A percentile compares a stretch with the other conserved stretches of the same genome.
These are phyloP conservation scores for Hucho hucho DNA, from an alignment of 2,113 vertebrate species.

Conservation along the genomic window DNA sequence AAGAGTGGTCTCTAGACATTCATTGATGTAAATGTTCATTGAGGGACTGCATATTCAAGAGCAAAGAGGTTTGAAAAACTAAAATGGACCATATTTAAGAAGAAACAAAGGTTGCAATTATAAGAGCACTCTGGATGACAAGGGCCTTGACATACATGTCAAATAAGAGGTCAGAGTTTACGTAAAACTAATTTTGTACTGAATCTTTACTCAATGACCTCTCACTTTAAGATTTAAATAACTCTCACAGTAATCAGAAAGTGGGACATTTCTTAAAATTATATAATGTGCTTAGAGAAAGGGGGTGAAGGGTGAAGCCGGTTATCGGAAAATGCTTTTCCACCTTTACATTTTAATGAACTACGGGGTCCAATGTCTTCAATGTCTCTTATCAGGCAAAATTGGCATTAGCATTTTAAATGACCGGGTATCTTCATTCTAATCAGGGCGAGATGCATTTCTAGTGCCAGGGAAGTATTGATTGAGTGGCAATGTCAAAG, in stretches of 20 bases:
- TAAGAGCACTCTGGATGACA: background rate
- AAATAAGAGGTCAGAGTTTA: conserved; percentile 44
- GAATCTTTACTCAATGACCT: conserved; percentile 48
- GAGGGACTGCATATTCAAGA: conserved; percentile 26
- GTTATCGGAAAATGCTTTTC: conserved; percentile 74
- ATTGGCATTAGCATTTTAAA: conserved; percentile 76
- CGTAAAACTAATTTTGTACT: background rate
- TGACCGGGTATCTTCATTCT: conserved; percentile 72
- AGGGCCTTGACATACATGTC: conserved; percentile 27
- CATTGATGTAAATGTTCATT: conserved; percentile 22
- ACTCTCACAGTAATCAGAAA: conserved; percentile 49
- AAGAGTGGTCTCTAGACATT: background rate
- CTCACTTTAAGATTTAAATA: conserved; percentile 41
- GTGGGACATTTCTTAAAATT: conserved; percentile 60
- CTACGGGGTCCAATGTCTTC: conserved; percentile 41
- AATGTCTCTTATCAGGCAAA: conserved; percentile 73
- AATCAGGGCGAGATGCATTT: conserved; percentile 65
- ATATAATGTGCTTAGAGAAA: conserved; percentile 59
- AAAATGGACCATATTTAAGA: background rate
- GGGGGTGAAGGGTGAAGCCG: conserved; percentile 45
- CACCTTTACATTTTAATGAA: conserved; percentile 77
- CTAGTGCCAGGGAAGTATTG: conserved; percentile 60
- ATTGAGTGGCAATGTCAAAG: conserved; percentile 68
- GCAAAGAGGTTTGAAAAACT: conserved; percentile 1
- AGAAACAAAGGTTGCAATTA: too few relatives aligned